Base-by-base conservation (phyloP, 2,888 invertebrate species). In the Caenorhabditis sinica region DNA sequence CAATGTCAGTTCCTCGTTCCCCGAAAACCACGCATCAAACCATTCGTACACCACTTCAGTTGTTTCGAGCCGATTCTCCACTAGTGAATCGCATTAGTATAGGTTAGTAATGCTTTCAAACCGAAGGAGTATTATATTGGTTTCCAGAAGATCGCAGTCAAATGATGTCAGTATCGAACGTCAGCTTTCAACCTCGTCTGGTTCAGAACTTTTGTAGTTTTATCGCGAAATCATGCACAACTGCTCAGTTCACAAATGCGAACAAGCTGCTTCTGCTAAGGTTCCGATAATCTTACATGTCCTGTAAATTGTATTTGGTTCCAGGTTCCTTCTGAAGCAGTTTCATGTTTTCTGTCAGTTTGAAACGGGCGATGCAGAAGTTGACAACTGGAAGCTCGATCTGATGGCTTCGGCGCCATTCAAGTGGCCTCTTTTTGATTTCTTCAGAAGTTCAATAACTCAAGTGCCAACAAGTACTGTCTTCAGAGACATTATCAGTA, bases 301-400 rank as follows among this genome's bases (percentile, higher is more conserved):
- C 2, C n/a, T 49, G 2, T 13, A 13, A 13, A 15, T 11, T 11
- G 43, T 49, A 30, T 43, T 25, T 53, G 2, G 28, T 66, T 87
- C 40, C 60, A 87, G 87, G 20, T 86, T 83, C 43, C 71, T 87
- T 0, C 66, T 87, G 17, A 88, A 88, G 56, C 89, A 89, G 75
- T 86, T 89, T 36, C 88, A 89, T 68, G 74, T 85, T 0, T 89
- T 87, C 61, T 89, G 88, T 51, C 83, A 87, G 0, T 81, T 76
- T 58, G 76, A 71, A 36, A 79, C 86, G 6, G 68, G 69, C 9
- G 88, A 89, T 61, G 30, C 74, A 0, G 87, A 89, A 36, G 66
- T 87, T n/a, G 73, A 85, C 20, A 68, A 76, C 2, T 73, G 86
- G 60, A 89, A 88, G 74, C 74, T 88, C 2, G 75, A 72, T n/a